These are phyloP conservation scores for Ochotona curzoniae DNA, from an alignment of 2,113 vertebrate genomes.

Conservation along the genomic window DNA sequence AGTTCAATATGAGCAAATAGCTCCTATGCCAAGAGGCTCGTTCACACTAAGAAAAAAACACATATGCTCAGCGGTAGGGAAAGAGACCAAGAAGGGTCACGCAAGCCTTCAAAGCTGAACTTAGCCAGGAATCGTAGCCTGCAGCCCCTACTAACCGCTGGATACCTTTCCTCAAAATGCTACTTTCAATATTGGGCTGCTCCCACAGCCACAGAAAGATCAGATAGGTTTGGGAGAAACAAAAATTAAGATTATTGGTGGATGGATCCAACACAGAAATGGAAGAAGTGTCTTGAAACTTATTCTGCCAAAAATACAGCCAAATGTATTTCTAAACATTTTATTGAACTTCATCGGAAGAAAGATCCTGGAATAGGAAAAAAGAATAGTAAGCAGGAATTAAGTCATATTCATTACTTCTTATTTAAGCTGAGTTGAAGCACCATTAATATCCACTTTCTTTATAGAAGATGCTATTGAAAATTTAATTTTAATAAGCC, in stretches of 20 bases:
- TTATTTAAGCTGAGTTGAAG: not conserved
- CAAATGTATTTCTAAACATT: slow-evolving; percentile 47
- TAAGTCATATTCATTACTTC: not conserved
- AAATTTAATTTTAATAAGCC: slow-evolving; percentile 24
- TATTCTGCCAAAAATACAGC: slow-evolving; percentile 34
- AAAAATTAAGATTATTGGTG: slow-evolving; percentile 49
- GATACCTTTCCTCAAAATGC: slow-evolving; percentile 53
- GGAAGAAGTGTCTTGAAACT: slow-evolving; percentile 1
- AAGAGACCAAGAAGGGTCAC: not conserved
- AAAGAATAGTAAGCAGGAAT: slow-evolving; percentile 22
- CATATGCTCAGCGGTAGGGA: not conserved
- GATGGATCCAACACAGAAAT: slow-evolving; percentile 34
- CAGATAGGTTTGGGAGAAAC: slow-evolving; percentile 42
- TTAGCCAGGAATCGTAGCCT: not conserved
- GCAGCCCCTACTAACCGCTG: not conserved
- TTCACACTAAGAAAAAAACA: not conserved
- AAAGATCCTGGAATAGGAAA: slow-evolving; percentile 3
- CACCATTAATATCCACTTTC: not conserved
- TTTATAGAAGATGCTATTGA: not conserved
- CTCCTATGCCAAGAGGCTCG: not conserved
- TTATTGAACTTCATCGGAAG: slow-evolving; percentile 15
- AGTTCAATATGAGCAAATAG: not conserved
- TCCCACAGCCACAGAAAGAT: slow-evolving; percentile 13
- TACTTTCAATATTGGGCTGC: slow-evolving; percentile 51
- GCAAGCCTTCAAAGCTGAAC: not conserved